Conservation (phyloP, 2,113 vertebrate species). For the Quiscalus mexicanus region DNA sequence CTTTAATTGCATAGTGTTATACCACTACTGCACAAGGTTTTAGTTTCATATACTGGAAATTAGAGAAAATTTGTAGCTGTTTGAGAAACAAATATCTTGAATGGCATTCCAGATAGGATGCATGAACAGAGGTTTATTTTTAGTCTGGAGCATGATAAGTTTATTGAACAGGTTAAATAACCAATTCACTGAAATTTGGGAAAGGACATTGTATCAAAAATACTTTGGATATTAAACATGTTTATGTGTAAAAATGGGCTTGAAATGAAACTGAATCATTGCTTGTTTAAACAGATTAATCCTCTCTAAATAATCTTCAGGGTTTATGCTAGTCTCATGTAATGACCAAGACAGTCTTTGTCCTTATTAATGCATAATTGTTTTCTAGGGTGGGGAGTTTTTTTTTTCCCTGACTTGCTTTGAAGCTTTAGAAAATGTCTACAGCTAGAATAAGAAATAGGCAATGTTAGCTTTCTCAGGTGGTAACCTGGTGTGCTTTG, state of each 20-base stretch:
- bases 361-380: not conserved
- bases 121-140: not conserved
- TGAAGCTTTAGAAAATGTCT: not conserved
- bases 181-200: not conserved
- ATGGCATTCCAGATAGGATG: not conserved
- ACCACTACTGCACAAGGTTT: not conserved
- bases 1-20: not conserved
- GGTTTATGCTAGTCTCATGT: not conserved
- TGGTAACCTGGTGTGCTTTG: not conserved
- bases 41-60: not conserved
- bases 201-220: not conserved
- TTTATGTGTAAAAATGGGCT: not conserved
- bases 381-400: not conserved
- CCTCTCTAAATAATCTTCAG: not conserved
- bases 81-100: not conserved
- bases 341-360: not conserved
- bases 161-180: not conserved
- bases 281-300: constrained; percentile 2
- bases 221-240: not conserved
- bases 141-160: not conserved
- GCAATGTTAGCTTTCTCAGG: not conserved
- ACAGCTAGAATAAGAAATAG: not conserved
- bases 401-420: not conserved
- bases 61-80: not conserved
- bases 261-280: not conserved